Percentiles rank a stretch among this genome's conserved stretches.
Evolutionary conservation across 2,113 vertebrate species (phyloP).

Genomic region (Oryzias curvinotus): DNA sequence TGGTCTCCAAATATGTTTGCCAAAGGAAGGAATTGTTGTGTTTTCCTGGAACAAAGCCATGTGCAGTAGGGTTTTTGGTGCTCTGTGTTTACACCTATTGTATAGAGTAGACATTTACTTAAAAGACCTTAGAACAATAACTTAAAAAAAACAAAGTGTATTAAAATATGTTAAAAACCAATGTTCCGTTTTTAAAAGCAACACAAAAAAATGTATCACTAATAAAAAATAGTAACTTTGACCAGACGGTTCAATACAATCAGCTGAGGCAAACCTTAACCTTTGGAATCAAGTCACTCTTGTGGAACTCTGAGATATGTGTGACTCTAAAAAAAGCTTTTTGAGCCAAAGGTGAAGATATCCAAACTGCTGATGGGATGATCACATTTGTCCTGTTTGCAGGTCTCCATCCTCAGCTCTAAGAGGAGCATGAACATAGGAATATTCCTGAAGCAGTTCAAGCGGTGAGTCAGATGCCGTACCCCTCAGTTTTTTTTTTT

Average conservation of each 20-base stretch:
- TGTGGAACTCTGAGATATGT: conserved; percentile 21
- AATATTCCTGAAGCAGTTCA: conserved; percentile 85
- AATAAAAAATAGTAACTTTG: conserved; percentile 26
- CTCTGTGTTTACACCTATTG: conserved; percentile 4
- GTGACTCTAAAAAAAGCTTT: conserved; percentile 7
- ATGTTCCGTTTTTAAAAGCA: conserved; percentile 2
- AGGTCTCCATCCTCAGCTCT: conserved; percentile 78
- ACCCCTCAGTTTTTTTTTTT: conserved; percentile 28
- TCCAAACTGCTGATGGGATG: conserved; percentile 31
- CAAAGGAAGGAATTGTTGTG: conserved; percentile 38
- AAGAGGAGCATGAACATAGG: conserved; percentile 84
- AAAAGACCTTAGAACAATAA: background rate
- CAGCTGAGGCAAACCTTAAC: conserved; percentile 39
- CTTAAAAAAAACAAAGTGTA: background rate
- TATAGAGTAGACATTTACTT: background rate
- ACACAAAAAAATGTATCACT: conserved; percentile 7
- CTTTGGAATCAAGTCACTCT: conserved; percentile 46
- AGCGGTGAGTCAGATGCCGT: conserved; percentile 72
- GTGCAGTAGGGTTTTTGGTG: background rate
- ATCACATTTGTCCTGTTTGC: conserved; percentile 9
- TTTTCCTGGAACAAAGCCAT: conserved; percentile 4
- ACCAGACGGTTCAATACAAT: conserved; percentile 35
- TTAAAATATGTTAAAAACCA: conserved; percentile 20
- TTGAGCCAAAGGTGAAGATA: conserved; percentile 20
- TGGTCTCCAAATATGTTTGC: conserved; percentile 55